Evolutionary conservation across 1,140 invertebrate genomes (phyloP), one percentile per base, ranked within the genome.

Genomic region (Calephelis nemesis): DNA sequence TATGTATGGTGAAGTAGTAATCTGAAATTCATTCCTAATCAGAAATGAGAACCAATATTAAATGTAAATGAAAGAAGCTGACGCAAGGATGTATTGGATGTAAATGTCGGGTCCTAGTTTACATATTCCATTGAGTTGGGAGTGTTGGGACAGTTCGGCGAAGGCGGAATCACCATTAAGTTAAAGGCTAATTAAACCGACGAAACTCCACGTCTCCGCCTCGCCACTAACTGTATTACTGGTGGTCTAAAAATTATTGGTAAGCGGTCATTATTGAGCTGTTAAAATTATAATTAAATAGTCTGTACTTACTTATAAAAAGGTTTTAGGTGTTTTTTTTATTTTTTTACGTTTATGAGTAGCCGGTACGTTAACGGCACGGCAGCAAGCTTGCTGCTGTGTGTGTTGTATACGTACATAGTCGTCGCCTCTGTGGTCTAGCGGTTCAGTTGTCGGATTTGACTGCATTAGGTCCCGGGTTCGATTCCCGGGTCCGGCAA

Each of bases 181-280:
- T 83, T 87, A 83, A 84, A 82, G 77, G 80, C 81, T 85, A 87
- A 89, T 89, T 87, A 87, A 87, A 76, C 78, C 73, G 70, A 75
- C 76, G 77, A 79, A 83, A 84, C 79, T 85, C 84, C 68, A 73
- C 70, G 79, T 73, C 79, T 78, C 78, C 81, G 58, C 69, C 74
- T 73, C 67, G 72, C 67, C 73, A 74, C 72, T 79, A 84, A 85
- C 85, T 84, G 77, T 74, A 58, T 72, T 67, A 58, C 62, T 40
- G 70, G 64, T 66, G 72, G 74, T 54, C 47, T 45, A 74, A 76
- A 65, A 13, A 12, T 63, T 30, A 30, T 30, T 30, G 3, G 30
- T 30, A 30, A 30, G 30, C 30, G 30, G 30, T 30, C 30, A 30
- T 30, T 30, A 30, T 30, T 30, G 30, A 30, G 30, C 30, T 30